phyloP scores from a whole-genome alignment of 2,888 invertebrate species.

The Gryllus longicercus region DNA sequence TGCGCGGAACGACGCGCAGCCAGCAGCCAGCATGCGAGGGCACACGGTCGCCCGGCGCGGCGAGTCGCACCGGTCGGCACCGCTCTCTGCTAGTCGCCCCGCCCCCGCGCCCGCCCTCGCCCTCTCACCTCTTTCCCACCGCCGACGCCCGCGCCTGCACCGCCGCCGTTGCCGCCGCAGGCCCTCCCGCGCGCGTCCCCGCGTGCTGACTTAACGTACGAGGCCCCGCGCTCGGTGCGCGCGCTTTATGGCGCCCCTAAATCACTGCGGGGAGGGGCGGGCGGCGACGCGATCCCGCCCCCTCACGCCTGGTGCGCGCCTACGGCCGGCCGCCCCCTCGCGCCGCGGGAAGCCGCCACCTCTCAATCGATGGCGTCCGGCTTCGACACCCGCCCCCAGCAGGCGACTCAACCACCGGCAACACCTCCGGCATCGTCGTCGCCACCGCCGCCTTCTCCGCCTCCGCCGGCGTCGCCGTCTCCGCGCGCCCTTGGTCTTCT shows the following conservation, averaged over 20 bases:
- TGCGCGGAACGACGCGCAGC: neutral
- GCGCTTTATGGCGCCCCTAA: neutral
- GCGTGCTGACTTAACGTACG: neutral
- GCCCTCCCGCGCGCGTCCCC: neutral
- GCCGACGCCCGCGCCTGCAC: too few species aligned
- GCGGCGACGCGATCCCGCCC: neutral
- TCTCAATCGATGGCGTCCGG: neutral
- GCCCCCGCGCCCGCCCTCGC: neutral
- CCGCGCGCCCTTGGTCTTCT: neutral
- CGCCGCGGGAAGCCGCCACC: neutral
- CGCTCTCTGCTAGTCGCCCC: neutral
- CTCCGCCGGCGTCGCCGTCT: neutral
- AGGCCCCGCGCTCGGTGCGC: neutral
- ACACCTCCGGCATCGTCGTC: neutral
- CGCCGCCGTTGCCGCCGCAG: neutral
- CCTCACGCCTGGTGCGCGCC: neutral
- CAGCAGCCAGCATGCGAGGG: too few species aligned
- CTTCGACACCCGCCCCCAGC: slow-evolving; percentile 6
- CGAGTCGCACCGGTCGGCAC: neutral
- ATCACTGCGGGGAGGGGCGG: neutral
- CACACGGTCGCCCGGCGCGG: neutral
- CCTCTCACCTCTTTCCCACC: too few species aligned
- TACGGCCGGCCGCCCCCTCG: neutral
- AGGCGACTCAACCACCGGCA: neutral
- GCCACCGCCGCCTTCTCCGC: neutral